These are phyloP conservation scores for Ictalurus furcatus DNA, from an alignment of 2,113 vertebrate species.

Conservation along the genomic window DNA sequence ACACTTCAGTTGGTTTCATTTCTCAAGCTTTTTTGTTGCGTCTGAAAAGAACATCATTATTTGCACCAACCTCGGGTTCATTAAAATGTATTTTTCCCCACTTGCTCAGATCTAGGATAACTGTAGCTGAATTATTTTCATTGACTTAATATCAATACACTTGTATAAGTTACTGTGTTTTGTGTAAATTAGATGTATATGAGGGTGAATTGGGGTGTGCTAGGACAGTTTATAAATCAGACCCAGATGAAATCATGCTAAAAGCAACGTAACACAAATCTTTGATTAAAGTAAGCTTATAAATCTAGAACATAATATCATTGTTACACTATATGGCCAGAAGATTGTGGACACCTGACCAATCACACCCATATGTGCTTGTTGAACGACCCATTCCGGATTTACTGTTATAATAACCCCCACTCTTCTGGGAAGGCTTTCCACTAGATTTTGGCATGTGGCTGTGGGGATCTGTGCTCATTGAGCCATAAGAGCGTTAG, in stretches of 20 bases:
- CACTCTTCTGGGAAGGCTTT: not conserved
- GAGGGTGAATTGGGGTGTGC: not conserved
- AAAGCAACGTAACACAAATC: not conserved
- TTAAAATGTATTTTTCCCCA: too few relatives aligned
- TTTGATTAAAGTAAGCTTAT: not conserved
- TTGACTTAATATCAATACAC: not conserved
- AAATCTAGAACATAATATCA: not conserved
- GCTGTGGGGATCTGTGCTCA: not conserved
- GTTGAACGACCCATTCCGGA: not conserved
- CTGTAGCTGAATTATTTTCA: not conserved
- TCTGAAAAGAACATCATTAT: too few relatives aligned
- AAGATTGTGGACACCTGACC: not conserved
- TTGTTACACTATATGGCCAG: not conserved
- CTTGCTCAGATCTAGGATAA: not conserved
- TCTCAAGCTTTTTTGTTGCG: too few relatives aligned
- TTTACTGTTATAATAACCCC: not conserved
- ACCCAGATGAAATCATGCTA: too few relatives aligned
- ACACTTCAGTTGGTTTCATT: not conserved
- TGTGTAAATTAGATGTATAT: not conserved
- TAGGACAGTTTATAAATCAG: too few relatives aligned
- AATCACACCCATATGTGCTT: not conserved
- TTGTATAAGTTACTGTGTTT: not conserved
- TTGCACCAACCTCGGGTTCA: too few relatives aligned
- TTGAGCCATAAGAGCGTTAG: not conserved
- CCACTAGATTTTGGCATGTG: not conserved